A percentile compares a stretch with the other conserved stretches of the same genome.
These are phyloP conservation scores for Nanorana parkeri DNA, from an alignment of 2,113 vertebrate genomes.

Conservation along the genomic window DNA sequence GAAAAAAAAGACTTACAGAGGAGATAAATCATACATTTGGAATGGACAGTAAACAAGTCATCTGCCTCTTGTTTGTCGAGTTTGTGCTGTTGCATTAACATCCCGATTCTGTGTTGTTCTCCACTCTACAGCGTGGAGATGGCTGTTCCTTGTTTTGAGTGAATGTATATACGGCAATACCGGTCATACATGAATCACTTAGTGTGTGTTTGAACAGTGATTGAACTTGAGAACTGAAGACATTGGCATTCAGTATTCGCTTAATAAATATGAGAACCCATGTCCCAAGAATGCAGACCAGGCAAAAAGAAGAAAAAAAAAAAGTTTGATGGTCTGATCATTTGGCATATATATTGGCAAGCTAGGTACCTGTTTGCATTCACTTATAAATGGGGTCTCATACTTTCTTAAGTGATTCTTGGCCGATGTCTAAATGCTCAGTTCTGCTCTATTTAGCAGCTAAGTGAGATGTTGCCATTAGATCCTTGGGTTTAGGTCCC, in stretches of 20 bases:
- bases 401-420: slow-evolving; percentile 11
- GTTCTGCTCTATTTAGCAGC: slow-evolving; percentile 32
- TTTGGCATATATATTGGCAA: not conserved
- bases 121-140: slow-evolving; percentile 50
- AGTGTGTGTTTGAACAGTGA: slow-evolving; percentile 59
- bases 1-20: slow-evolving; percentile 1
- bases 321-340: not conserved
- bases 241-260: slow-evolving; percentile 1
- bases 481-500: not conserved
- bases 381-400: slow-evolving; percentile 10
- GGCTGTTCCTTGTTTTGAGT: slow-evolving; percentile 62
- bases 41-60: slow-evolving; percentile 72
- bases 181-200: slow-evolving; percentile 54
- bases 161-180: slow-evolving; percentile 52
- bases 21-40: slow-evolving; percentile 27
- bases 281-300: not conserved
- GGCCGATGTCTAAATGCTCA: not conserved
- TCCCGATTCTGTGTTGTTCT: slow-evolving; percentile 65
- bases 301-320: not conserved
- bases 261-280: not conserved
- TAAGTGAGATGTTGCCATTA: not conserved
- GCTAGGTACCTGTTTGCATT: not conserved
- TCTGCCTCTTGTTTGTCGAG: slow-evolving; percentile 70
- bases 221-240: slow-evolving; percentile 49
- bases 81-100: slow-evolving; percentile 71